Evolutionary conservation across 2,113 vertebrate species (phyloP).

Genomic region (Anoura caudifer): DNA sequence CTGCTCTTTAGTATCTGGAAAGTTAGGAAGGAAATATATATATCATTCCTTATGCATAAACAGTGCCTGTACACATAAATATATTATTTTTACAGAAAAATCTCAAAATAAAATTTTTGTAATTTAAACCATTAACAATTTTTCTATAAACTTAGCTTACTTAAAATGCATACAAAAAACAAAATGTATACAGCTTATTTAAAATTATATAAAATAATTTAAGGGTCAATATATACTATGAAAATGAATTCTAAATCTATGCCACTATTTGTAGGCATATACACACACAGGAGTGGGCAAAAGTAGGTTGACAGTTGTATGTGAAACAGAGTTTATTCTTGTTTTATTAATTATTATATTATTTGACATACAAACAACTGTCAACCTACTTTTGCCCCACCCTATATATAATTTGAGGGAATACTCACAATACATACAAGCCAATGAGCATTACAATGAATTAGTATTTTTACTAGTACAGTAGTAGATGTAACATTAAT

Average conservation of each 20-base stretch:
- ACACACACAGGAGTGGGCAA: background rate
- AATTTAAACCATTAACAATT: conserved; percentile 5
- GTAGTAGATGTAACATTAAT: background rate
- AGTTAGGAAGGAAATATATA: background rate
- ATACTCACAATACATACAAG: background rate
- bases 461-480: background rate
- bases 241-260: conserved; percentile 21
- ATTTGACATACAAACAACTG: too few species aligned
- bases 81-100: background rate
- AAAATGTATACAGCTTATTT: background rate
- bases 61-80: background rate
- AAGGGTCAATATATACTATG: background rate
- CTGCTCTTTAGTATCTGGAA: background rate
- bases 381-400: too few species aligned
- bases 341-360: too few species aligned
- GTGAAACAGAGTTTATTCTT: too few species aligned
- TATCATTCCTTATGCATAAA: background rate
- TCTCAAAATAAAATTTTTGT: background rate
- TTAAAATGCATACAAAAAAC: background rate
- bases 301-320: too few species aligned
- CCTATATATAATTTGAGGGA: background rate
- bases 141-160: background rate
- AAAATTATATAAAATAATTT: background rate
- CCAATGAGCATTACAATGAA: background rate
- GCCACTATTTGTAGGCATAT: background rate